phyloP scores from a whole-genome alignment of 92 coral and sea anemone genomes.

The Heteractis magnifica region DNA sequence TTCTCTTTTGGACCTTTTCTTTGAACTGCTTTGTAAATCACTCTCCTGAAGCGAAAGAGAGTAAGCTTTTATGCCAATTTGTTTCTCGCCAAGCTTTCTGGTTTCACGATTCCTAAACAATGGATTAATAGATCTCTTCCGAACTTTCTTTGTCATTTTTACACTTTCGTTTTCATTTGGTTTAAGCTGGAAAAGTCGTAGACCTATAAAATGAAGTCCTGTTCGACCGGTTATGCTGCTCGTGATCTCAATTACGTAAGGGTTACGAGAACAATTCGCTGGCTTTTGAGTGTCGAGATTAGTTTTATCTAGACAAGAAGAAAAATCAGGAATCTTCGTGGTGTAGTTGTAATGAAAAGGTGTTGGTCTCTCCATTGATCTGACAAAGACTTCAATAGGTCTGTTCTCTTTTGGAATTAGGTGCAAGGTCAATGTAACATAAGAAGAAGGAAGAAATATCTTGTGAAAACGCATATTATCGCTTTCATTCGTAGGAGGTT shows the following conservation, averaged over 20 bases:
- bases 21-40: not conserved
- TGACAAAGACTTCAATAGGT: conserved; percentile 47
- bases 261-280: conserved; percentile 46
- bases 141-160: not conserved
- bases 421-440: conserved; percentile 32
- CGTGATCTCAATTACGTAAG: conserved; percentile 52
- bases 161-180: not conserved
- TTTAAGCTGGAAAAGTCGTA: conserved; percentile 32
- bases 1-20: not conserved
- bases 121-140: not conserved
- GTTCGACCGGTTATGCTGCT: conserved; percentile 58
- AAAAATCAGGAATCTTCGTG: conserved; percentile 54
- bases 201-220: conserved; percentile 67
- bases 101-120: not conserved
- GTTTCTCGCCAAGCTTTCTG: not conserved
- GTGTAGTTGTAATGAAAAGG: conserved; percentile 41
- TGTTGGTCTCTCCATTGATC: conserved; percentile 51
- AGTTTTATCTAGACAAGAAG: conserved; percentile 39
- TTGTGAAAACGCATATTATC: conserved; percentile 68
- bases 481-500: conserved; percentile 13
- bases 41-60: not conserved
- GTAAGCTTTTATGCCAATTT: not conserved
- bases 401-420: conserved; percentile 49
- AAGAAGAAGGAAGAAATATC: conserved; percentile 48
- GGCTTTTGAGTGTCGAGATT: not conserved